These are phyloP conservation scores for Aspiorhynchus laticeps DNA, from an alignment of 2,113 vertebrate species.

Conservation along the genomic window DNA sequence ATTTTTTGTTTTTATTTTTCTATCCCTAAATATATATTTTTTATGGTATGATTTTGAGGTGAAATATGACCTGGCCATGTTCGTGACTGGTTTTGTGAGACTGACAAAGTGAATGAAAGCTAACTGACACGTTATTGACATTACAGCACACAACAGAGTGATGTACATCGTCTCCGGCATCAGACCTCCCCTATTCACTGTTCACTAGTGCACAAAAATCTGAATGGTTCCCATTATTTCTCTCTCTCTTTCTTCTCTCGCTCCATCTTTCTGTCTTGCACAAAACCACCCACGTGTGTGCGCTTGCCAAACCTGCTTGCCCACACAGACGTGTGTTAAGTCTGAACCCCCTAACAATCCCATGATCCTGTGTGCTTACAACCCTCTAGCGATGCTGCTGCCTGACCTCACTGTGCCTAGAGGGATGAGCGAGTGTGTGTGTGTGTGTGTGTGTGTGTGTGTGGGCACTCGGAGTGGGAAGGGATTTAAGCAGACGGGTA, in stretches of 20 bases:
- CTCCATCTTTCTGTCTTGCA: conserved; percentile 60
- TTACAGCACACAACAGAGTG: background rate
- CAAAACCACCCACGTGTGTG: conserved; percentile 58
- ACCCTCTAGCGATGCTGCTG: conserved; percentile 41
- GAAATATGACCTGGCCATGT: background rate
- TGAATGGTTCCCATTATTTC: conserved; percentile 57
- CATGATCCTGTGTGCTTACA: conserved; percentile 44
- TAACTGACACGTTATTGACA: conserved; percentile 23
- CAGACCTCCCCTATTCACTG: conserved; percentile 15
- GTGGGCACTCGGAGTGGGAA: conserved; percentile 47
- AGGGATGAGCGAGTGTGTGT: conserved; percentile 36
- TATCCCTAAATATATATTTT: too few species aligned
- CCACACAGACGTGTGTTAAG: conserved; percentile 50
- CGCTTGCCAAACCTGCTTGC: conserved; percentile 60
- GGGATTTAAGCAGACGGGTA: conserved; percentile 72
- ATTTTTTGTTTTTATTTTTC: too few species aligned
- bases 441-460: too few species aligned
- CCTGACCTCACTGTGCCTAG: conserved; percentile 40
- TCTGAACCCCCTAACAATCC: conserved; percentile 51
- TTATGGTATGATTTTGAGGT: background rate
- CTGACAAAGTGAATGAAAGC: background rate
- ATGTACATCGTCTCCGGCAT: conserved; percentile 28
- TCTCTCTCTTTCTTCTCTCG: conserved; percentile 21
- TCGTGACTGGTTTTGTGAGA: background rate
- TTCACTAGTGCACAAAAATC: conserved; percentile 65